These are phyloP conservation scores for Stenodema calcarata DNA, from an alignment of 2,888 invertebrate species.

Conservation along the genomic window DNA sequence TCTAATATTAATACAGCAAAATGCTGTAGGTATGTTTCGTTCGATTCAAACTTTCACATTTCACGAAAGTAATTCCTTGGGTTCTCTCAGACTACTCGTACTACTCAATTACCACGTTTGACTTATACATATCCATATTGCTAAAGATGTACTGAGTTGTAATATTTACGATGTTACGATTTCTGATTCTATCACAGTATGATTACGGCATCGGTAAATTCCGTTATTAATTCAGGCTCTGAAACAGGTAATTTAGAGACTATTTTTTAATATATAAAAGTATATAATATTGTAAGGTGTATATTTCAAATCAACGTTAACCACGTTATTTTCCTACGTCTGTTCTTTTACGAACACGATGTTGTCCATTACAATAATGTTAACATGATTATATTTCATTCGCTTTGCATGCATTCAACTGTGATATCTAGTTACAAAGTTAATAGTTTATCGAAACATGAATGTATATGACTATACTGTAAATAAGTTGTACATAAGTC, in stretches of 20 bases:
- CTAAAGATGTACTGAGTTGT: not conserved
- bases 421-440: slow-evolving; percentile 30
- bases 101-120: not conserved
- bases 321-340: slow-evolving; percentile 12
- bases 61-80: not conserved
- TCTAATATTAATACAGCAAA: not conserved
- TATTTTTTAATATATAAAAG: slow-evolving; percentile 12
- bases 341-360: not conserved
- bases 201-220: not conserved
- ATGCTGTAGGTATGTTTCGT: not conserved
- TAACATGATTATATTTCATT: slow-evolving; percentile 21
- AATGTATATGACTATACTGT: not conserved
- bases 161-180: not conserved
- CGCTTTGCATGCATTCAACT: slow-evolving; percentile 45
- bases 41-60: not conserved
- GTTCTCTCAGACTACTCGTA: not conserved
- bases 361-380: slow-evolving; percentile 27
- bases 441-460: slow-evolving; percentile 11
- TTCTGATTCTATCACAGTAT: not conserved
- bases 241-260: not conserved
- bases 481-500: slow-evolving; percentile 34
- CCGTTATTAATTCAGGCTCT: not conserved
- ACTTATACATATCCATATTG: not conserved
- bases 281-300: not conserved
- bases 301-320: slow-evolving; percentile 10